These are phyloP conservation scores for Lomographa bimaculata DNA, from an alignment of 2,888 invertebrate genomes.

Conservation along the genomic window DNA sequence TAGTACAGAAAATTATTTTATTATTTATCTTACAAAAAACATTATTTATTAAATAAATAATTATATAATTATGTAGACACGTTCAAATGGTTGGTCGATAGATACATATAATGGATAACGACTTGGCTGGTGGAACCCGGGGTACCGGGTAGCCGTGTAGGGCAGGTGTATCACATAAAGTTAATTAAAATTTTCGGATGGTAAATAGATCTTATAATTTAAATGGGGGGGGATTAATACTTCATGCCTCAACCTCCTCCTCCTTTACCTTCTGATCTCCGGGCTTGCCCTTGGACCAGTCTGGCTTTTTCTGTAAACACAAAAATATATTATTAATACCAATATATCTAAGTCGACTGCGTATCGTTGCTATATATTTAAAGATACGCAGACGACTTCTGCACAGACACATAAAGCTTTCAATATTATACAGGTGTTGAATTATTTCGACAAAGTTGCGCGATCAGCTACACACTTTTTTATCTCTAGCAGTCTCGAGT, in stretches of 20 bases:
- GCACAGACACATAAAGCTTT: conserved; percentile 10
- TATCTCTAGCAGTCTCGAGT: conserved; percentile 23
- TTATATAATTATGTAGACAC: conserved; percentile 63
- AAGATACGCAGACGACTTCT: conserved; percentile 33
- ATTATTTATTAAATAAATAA: conserved; percentile 75
- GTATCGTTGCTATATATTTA: conserved; percentile 38
- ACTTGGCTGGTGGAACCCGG: conserved; percentile 40
- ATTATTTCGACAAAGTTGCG: conserved; percentile 12
- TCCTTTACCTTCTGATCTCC: conserved; percentile 95
- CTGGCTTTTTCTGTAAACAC: conserved; percentile 94
- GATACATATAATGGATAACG: conserved; percentile 57
- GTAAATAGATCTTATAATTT: conserved; percentile 67
- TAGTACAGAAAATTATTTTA: conserved; percentile 80
- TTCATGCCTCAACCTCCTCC: conserved; percentile 93
- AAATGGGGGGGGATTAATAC: conserved; percentile 55
- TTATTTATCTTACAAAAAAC: conserved; percentile 79
- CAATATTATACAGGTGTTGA: conserved; percentile 19
- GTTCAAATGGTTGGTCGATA: conserved; percentile 56
- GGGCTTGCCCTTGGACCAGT: conserved; percentile 96
- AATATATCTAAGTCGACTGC: conserved; percentile 24
- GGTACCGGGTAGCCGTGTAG: conserved; percentile 21
- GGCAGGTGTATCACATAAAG: conserved; percentile 59
- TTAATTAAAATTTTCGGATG: conserved; percentile 61
- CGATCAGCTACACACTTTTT: conserved; percentile 22
- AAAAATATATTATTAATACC: conserved; percentile 27